These are phyloP conservation scores for Teleiodes luculella DNA, from an alignment of 2,888 invertebrate genomes.

Conservation along the genomic window DNA sequence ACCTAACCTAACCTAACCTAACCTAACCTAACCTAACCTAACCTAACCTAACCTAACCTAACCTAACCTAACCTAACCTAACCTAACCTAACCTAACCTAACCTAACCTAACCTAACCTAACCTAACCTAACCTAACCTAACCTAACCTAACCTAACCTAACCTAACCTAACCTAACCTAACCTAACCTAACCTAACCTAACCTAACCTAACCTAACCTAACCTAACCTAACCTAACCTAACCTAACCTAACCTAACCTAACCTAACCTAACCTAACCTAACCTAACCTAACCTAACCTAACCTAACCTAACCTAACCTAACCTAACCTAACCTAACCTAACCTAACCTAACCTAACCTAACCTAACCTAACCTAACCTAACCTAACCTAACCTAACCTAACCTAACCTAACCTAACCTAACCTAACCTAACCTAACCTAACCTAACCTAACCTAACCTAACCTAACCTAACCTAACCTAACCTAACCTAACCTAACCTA, in stretches of 20 bases:
- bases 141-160: conserved; percentile 21
- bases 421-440: conserved; percentile 19
- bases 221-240: conserved; percentile 31
- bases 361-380: conserved; percentile 11
- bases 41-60: conserved; percentile 25
- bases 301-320: conserved; percentile 22
- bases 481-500: conserved; percentile 20
- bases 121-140: conserved; percentile 25
- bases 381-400: conserved; percentile 17
- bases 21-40: conserved; percentile 25
- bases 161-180: conserved; percentile 24
- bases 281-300: conserved; percentile 21
- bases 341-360: conserved; percentile 18
- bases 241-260: conserved; percentile 32
- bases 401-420: conserved; percentile 20
- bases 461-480: conserved; percentile 11
- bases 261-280: conserved; percentile 24
- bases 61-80: conserved; percentile 24
- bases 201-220: conserved; percentile 27
- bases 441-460: conserved; percentile 15
- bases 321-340: conserved; percentile 18
- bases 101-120: conserved; percentile 24
- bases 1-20: conserved; percentile 23
- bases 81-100: conserved; percentile 24
- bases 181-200: conserved; percentile 31